These are phyloP conservation scores for Neoarius graeffei DNA, from an alignment of 2,113 vertebrate species.

Conservation along the genomic window DNA sequence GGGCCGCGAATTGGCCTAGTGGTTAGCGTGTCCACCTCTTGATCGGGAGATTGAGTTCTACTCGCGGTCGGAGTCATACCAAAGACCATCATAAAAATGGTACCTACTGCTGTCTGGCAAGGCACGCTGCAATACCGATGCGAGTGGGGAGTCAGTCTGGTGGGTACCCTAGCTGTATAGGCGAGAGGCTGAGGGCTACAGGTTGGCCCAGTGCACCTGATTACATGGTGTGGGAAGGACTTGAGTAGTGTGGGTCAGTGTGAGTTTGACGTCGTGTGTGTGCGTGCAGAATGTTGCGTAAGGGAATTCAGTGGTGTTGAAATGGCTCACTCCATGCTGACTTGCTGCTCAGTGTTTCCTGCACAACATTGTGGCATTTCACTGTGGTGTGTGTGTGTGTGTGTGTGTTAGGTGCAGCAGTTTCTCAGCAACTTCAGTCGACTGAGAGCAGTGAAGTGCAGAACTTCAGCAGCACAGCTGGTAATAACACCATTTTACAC, in stretches of 20 bases:
- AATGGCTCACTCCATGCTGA: not conserved
- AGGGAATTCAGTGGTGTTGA: not conserved
- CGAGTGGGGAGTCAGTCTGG: too few relatives aligned
- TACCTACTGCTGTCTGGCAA: too few relatives aligned
- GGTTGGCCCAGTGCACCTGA: too few relatives aligned
- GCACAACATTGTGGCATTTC: not conserved
- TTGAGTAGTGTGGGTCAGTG: not conserved
- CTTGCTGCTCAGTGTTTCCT: not conserved
- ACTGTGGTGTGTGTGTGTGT: slow-evolving; percentile 2
- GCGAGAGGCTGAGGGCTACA: too few relatives aligned
- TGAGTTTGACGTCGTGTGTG: not conserved
- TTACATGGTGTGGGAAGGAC: too few relatives aligned
- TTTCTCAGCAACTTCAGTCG: slow-evolving; percentile 87
- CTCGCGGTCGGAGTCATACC: too few relatives aligned
- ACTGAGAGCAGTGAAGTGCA: slow-evolving; percentile 88
- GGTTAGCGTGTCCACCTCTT: too few relatives aligned
- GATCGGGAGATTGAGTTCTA: too few relatives aligned
- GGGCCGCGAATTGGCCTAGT: too few relatives aligned
- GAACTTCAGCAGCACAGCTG: slow-evolving; percentile 81
- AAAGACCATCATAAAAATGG: too few relatives aligned
- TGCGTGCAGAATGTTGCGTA: not conserved
- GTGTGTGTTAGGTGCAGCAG: slow-evolving; percentile 65
- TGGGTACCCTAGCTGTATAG: too few relatives aligned
- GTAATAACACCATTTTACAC: slow-evolving; percentile 64
- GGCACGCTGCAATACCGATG: too few relatives aligned